Evolutionary conservation across 2,888 invertebrate species (phyloP).

Genomic region (Hyalella azteca): DNA sequence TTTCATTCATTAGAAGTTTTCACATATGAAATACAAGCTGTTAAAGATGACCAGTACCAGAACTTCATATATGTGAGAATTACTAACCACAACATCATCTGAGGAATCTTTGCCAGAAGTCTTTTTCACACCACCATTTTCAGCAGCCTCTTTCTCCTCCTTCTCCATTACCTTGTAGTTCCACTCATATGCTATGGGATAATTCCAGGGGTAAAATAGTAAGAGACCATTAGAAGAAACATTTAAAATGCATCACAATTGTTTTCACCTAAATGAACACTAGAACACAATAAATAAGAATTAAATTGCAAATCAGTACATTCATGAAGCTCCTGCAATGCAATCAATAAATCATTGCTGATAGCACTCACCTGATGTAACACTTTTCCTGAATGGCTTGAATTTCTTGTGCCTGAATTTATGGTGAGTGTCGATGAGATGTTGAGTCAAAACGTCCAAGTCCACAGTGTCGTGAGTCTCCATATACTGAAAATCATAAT

Average conservation of each 20-base stretch:
- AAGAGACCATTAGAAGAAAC: too few relatives aligned
- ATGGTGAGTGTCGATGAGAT: background rate
- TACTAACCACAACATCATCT: background rate
- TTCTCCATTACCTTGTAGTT: conserved; percentile 26
- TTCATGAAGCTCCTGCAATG: too few relatives aligned
- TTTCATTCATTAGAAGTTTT: too few relatives aligned
- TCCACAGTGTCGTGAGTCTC: conserved; percentile 1
- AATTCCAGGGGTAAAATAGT: background rate
- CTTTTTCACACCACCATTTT: background rate
- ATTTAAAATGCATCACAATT: too few relatives aligned
- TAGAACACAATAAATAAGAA: too few relatives aligned
- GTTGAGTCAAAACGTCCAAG: background rate
- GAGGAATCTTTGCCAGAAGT: too few relatives aligned
- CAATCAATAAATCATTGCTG: too few relatives aligned
- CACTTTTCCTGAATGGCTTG: conserved; percentile 7
- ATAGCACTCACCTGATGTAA: background rate
- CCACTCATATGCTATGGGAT: conserved; percentile 22
- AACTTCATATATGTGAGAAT: too few relatives aligned
- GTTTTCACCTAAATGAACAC: too few relatives aligned
- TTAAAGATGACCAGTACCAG: too few relatives aligned
- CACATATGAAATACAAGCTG: too few relatives aligned
- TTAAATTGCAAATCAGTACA: too few relatives aligned
- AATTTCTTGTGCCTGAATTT: conserved; percentile 1
- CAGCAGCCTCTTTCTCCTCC: conserved; percentile 15
- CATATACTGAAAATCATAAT: background rate